Evolutionary conservation across 2,888 invertebrate genomes (phyloP), one percentile per base, ranked within the genome.

Genomic region (Tetragonisca angustula): DNA sequence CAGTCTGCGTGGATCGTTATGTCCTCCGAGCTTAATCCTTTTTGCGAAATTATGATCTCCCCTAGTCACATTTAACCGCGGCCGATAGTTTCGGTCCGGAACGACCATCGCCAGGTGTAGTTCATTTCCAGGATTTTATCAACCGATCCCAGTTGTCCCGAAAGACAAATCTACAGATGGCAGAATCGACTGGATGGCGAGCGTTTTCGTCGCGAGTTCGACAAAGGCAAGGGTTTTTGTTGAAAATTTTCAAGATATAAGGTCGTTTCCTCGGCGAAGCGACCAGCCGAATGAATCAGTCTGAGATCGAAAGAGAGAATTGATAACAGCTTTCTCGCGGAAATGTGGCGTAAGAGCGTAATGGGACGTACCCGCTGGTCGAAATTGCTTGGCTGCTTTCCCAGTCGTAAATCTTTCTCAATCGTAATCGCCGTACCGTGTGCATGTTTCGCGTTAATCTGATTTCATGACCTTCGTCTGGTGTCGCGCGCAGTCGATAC

Each of bases 11-110:
- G 68, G 59, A 59, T 70, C 83, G 65, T 54, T 87, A 87, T 78
- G 80, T 83, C 79, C 83, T 72, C 27, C 76, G 56, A 24, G 76
- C 69, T 85, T 87, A 87, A 88, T 88, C 80, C 83, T 75, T 85
- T 70, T 70, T 61, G 68, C 77, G 78, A 78, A 88, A 85, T 88
- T 88, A 87, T 87, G 87, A 87, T 88, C 88, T 72, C 32, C 50
- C 24, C 13, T n/a, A n/a, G 76, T 72, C 72, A 54, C 72, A 68
- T 76, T 83, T 72, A 74, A 82, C 56, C 74, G 21, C 56, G 61
- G 56, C 61, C 67, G 43, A 77, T 67, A 56, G 74, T 75, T 77
- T 68, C 67, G 77, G 71, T 54, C 32, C 71, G 49, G n/a, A 49
- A 52, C 50, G 56, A 56, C 56, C 19, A 54, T 24, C 52, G 75